A percentile compares a stretch with the other conserved stretches of the same genome.
These are phyloP conservation scores for Egretta garzetta DNA, from an alignment of 2,113 vertebrate species.

Conservation along the genomic window DNA sequence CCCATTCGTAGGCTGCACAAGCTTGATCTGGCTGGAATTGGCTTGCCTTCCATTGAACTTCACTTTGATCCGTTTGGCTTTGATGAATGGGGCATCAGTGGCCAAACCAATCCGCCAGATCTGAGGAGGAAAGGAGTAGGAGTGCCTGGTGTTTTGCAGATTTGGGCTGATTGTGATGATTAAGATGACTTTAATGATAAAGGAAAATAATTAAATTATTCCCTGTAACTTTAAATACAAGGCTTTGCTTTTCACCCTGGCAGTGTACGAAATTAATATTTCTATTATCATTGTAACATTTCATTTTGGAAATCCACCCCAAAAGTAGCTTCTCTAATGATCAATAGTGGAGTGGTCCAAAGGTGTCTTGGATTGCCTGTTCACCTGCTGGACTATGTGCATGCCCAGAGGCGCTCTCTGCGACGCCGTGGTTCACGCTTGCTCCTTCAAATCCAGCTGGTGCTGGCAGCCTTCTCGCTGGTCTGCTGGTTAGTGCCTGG, in stretches of 20 bases:
- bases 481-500: background rate
- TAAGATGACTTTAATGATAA: background rate
- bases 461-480: background rate
- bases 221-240: background rate
- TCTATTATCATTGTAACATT: background rate
- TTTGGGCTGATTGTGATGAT: background rate
- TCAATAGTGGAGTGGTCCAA: background rate
- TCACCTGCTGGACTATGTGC: fast-evolving
- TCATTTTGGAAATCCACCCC: background rate
- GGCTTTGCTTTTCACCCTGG: background rate
- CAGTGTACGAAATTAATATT: background rate
- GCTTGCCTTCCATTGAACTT: background rate
- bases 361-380: background rate
- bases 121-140: background rate
- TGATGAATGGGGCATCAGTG: background rate
- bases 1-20: background rate
- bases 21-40: background rate
- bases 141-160: background rate
- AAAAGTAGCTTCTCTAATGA: background rate
- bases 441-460: background rate
- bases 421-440: background rate
- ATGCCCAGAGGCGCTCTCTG: background rate
- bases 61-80: conserved; percentile 3
- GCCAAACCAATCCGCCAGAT: background rate
- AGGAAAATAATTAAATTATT: background rate